Conservation (phyloP, 2,113 vertebrate genomes). For the Rousettus leschenaultii region DNA sequence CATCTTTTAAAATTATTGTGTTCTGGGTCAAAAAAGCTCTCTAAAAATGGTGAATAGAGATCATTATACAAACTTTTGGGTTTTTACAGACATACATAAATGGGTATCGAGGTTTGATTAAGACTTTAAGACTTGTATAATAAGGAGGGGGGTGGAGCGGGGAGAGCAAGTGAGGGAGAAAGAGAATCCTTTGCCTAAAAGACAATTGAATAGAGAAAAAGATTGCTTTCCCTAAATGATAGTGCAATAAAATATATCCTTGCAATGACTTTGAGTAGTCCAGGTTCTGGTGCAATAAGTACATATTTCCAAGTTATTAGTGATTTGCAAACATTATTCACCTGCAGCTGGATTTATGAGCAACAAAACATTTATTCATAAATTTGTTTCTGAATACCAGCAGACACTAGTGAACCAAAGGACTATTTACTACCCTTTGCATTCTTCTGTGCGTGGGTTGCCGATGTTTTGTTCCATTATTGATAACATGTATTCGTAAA, state of each 20-base stretch:
- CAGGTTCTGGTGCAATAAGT: background rate
- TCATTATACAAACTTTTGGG: background rate
- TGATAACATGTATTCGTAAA: constrained; percentile 44
- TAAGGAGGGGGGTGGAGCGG: background rate
- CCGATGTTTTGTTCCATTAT: constrained; percentile 40
- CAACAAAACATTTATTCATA: background rate
- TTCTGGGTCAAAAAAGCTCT: background rate
- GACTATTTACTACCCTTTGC: background rate
- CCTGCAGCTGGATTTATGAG: constrained; percentile 17
- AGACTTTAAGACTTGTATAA: background rate
- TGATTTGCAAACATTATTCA: constrained; percentile 40
- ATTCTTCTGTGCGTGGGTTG: background rate
- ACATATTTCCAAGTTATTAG: constrained; percentile 26
- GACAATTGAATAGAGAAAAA: background rate
- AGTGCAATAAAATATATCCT: constrained; percentile 10
- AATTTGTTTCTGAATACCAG: constrained; percentile 39
- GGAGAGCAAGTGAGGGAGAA: accelerated
- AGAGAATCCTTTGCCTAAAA: background rate
- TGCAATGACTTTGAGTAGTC: background rate
- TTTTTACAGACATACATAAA: background rate
- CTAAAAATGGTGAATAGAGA: background rate
- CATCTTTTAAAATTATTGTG: background rate
- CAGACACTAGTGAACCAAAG: background rate
- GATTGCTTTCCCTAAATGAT: background rate
- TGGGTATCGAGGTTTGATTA: background rate